Base-by-base conservation (phyloP, 2,888 invertebrate species). In the Chloroclysta siterata region DNA sequence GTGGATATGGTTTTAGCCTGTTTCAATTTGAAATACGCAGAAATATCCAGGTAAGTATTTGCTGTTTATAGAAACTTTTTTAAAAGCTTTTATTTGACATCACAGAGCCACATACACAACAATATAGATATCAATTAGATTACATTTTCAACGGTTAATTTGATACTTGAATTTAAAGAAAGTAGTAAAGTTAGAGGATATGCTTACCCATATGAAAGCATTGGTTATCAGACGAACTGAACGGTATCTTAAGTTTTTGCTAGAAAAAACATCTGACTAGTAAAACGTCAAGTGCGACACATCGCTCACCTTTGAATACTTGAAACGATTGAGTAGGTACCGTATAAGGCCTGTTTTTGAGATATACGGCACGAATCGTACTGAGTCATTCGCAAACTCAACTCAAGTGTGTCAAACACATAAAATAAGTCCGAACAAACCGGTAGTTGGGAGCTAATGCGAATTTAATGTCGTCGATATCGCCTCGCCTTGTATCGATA, bases 381-480 rank as follows among this genome's bases (percentile, higher is more conserved):
- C 50, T 48, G 64, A 66, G 44, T 63, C 59, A 65, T 63, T 65
- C 65, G 63, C 48, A 66, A 64, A 63, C 53, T 61, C 54, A 59
- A 63, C 59, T 60, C 64, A 77, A 79, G 74, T 80, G 75, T 81
- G 80, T 80, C 81, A 81, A 80, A 75, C 71, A 72, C 72, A 78
- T 80, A 80, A 80, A 79, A 77, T 80, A 80, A 79, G 74, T 80
- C 76, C 72, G 74, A 72, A 70, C 63, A 76, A 82, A 81, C 79
- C 79, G 81, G 81, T 82, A 82, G 77, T 79, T 77, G 77, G 75
- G 77, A 79, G 87, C 87, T 86, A 88, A 88, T 88, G 89, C 88
- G 89, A 87, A 80, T 85, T 84, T 82, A 84, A 85, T 88, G 88
- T 88, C 79, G 70, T 70, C 74, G 81, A 80, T 84, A 84, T 81